These are phyloP conservation scores for Ophion obscuratus DNA, from an alignment of 2,888 invertebrate genomes.

Conservation along the genomic window DNA sequence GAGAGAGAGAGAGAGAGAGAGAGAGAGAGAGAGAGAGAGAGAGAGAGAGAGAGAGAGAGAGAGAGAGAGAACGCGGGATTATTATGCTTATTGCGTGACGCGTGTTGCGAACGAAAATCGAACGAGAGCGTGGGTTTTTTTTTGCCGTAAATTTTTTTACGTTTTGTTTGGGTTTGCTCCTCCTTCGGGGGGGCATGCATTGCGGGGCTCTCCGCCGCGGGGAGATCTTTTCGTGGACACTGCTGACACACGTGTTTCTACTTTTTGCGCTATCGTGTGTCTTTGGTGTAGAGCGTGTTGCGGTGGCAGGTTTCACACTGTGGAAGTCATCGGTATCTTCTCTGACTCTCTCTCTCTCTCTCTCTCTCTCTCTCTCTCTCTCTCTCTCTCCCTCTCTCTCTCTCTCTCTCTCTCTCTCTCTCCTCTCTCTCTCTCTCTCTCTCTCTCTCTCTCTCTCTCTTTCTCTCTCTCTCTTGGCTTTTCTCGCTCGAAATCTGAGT, in stretches of 20 bases:
- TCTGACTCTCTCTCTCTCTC: constrained; percentile 9
- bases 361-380: no score
- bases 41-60: background rate
- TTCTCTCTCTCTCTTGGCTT: constrained; percentile 35
- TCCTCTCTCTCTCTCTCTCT: constrained; percentile 1
- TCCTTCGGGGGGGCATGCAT: no score
- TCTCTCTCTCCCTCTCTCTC: no score
- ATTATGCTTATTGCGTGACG: background rate
- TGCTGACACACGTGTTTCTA: constrained; percentile 57
- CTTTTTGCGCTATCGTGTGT: constrained; percentile 52
- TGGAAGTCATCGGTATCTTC: constrained; percentile 27
- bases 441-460: background rate
- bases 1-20: background rate
- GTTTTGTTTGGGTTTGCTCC: constrained; percentile 37
- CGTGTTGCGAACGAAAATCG: no score
- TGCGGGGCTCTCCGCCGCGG: constrained; percentile 17
- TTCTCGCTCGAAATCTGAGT: constrained; percentile 42
- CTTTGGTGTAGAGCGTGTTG: constrained; percentile 45
- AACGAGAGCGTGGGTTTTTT: background rate
- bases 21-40: no score
- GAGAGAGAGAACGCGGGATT: background rate
- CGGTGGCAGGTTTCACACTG: constrained; percentile 54
- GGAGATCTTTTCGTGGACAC: constrained; percentile 28
- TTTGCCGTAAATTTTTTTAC: constrained; percentile 12
- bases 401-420: constrained; percentile 31